A percentile compares a stretch with the other conserved stretches of the same genome.
phyloP scores from a whole-genome alignment of 2,888 invertebrate species.

The Odontocerum albicorne region DNA sequence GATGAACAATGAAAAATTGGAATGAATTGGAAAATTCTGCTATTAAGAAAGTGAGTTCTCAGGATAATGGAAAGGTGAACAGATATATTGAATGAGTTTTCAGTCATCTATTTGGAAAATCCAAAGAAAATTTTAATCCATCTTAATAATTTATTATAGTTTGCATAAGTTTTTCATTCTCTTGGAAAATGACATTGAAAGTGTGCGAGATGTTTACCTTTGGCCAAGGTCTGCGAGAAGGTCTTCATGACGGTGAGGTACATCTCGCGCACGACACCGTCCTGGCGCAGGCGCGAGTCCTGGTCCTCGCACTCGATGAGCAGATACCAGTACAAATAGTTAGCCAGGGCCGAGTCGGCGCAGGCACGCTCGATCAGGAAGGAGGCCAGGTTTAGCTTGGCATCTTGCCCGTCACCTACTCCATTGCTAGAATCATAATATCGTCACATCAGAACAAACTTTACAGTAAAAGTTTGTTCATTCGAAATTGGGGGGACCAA shows the following conservation, averaged over 20 bases:
- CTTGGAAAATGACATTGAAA: background rate
- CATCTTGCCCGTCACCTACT: conserved; percentile 43
- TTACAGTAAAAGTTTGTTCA: too few relatives aligned
- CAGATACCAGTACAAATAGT: conserved; percentile 98
- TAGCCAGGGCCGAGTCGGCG: conserved; percentile 85
- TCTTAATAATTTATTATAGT: too few relatives aligned
- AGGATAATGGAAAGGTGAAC: too few relatives aligned
- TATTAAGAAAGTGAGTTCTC: too few relatives aligned
- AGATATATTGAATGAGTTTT: too few relatives aligned
- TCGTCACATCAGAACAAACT: too few relatives aligned
- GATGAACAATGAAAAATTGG: too few relatives aligned
- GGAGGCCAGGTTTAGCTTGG: conserved; percentile 74
- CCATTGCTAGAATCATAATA: conserved; percentile 51
- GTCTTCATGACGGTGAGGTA: conserved; percentile 87
- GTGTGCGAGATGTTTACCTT: conserved; percentile 48
- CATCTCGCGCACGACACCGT: conserved; percentile 76
- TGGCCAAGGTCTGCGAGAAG: conserved; percentile 73
- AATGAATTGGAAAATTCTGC: too few relatives aligned
- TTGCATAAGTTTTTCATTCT: too few relatives aligned
- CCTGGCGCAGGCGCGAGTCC: conserved; percentile 69
- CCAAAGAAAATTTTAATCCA: too few relatives aligned
- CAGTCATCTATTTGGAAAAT: too few relatives aligned
- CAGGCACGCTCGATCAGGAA: conserved; percentile 91
- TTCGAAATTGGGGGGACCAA: too few relatives aligned
- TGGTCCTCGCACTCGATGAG: conserved; percentile 93